Base-by-base conservation (phyloP, 1,140 invertebrate species). In the Papilio polytes region DNA sequence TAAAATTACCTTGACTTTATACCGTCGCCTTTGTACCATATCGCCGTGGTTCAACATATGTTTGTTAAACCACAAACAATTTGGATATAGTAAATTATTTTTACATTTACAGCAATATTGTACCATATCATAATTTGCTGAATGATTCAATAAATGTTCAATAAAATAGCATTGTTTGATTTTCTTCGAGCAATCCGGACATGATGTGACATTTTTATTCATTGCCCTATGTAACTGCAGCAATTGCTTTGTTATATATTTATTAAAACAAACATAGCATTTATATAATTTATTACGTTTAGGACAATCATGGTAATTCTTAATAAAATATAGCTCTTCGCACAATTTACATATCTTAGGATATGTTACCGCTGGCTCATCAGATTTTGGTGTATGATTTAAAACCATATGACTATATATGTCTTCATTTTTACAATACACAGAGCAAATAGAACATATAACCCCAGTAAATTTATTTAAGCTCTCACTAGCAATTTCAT, bases 261-360 rank as follows among this genome's bases (percentile, higher is more conserved):
- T 78, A n/a, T 66, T 78, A 12, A 0, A 78, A 22, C 77, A 78
- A 51, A 8, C 2, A 15, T 7, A 1, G 31, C 77, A 78, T 63
- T 78, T 63, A 6, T 51, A 63, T 0, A 8, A 13, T 63, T 63
- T 78, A 1, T 0, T 1, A 12, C n/a, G n/a, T 13, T 46, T 51
- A 1, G 77, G 77, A 51, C 77, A 78, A 20, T 78, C 77, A 44
- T 78, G 77, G 36, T 63, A 78, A 7, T 18, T 41, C 1, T 13
- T 6, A 2, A 63, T 1, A 15, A 20, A n/a, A 15, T 13, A 78
- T 1, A 15, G 22, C 1, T 10, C 36, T 0, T n/a, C 18, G 10
- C 77, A 78, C 3, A n/a, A 1, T 10, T 44, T 63, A n/a, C 77
- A 78, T 8, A 12, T n/a, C 18, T 44, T 78, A 3, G 18, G 0